Evolutionary conservation across 2,113 vertebrate species (phyloP).

Genomic region (Upupa epops): DNA sequence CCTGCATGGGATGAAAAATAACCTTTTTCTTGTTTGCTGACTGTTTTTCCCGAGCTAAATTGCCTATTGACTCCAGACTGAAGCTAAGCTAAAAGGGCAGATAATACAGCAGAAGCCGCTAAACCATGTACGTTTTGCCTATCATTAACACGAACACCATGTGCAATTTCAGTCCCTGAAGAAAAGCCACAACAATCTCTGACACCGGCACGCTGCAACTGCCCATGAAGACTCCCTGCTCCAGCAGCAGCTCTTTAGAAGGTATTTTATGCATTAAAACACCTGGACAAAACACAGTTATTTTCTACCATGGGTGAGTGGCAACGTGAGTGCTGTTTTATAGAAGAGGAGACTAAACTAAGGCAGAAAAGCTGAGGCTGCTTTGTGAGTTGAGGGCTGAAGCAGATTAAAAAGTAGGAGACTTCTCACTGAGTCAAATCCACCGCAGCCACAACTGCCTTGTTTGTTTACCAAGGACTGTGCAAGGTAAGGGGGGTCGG

Average conservation of each 20-base stretch:
- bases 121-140: constrained; percentile 40
- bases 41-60: constrained; percentile 39
- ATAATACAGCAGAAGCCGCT: constrained; percentile 43
- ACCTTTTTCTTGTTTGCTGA: constrained; percentile 37
- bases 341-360: background rate
- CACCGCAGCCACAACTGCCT: background rate
- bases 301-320: background rate
- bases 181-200: constrained; percentile 5
- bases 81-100: constrained; percentile 51
- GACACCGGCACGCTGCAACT: background rate
- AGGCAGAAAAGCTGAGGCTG: background rate
- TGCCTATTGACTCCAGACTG: constrained; percentile 59
- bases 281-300: background rate
- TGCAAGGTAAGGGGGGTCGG: background rate
- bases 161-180: constrained; percentile 25
- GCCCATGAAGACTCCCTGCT: constrained; percentile 33
- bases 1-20: constrained; percentile 24
- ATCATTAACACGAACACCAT: constrained; percentile 51
- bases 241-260: background rate
- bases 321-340: background rate
- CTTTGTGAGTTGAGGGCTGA: background rate
- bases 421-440: background rate
- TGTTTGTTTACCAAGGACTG: background rate
- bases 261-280: background rate
- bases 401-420: background rate